Base-by-base conservation (phyloP, 2,797 vertebrate genomes). In the Threskiornis aethiopicus region DNA sequence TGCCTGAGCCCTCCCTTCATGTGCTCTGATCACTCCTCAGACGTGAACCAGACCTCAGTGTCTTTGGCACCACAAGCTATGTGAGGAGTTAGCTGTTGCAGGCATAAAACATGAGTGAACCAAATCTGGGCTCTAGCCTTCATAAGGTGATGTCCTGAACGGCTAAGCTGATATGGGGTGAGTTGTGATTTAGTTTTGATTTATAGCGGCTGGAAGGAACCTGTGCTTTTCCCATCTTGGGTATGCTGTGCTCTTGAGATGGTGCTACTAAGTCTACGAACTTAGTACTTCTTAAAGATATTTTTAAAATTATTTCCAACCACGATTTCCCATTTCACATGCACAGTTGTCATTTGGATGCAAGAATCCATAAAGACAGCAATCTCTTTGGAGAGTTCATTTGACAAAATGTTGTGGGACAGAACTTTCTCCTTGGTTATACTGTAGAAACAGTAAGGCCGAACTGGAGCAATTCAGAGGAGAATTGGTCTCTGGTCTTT, bases 261-360 rank as follows among this genome's bases (percentile, higher is more conserved):
- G 37, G 3, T n/a, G 51, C 13, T 73, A 11, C 8, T 20, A 33
- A 37, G 11, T 11, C 29, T 10, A 3, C 0, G 0, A 79, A 21
- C 19, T 7, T 29, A 13, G 9, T 3, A 12, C 20, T 73, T 55
- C 70, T 57, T 46, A 41, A 46, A 84, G 18, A 39, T 10, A 21
- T 11, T 37, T 9, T 3, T 24, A 80, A 70, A 31, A 10, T 3
- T 0, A 42, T 59, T 79, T 67, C 35, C 21, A 47, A 8, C 16
- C 65, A 17, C 0, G 0, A 16, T 61, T 84, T 78, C 62, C 54
- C 54, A 13, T 31, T 87, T 49, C 49, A 22, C 5, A 12, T 1
- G 8, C 28, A 37, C 28, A 21, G 42, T 35, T 84, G 51, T 46
- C 67, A 37, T 13, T 14, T 35, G 55, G 31, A 21, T 55, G 77